Conservation (phyloP, 2,888 invertebrate species). For the Eulithis testata region DNA sequence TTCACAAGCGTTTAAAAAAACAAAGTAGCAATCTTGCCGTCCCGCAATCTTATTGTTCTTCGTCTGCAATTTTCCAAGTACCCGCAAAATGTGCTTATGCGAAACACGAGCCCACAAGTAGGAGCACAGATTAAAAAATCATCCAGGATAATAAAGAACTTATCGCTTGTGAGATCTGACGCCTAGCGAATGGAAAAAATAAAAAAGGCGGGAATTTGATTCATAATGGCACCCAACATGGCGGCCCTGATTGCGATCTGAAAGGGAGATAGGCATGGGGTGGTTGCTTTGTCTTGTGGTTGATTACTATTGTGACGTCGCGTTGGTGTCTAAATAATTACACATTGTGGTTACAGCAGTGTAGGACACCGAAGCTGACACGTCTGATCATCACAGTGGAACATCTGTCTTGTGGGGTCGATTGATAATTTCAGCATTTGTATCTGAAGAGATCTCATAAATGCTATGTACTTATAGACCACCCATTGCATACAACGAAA, state of each 20-base stretch:
- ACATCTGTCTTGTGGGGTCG: conserved; percentile 1
- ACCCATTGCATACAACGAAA: neutral
- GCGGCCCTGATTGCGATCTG: conserved; percentile 80
- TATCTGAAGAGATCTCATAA: neutral
- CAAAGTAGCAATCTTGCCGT: conserved; percentile 19
- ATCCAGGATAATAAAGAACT: conserved; percentile 82
- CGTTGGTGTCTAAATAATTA: conserved; percentile 24
- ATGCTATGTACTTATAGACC: too few relatives aligned
- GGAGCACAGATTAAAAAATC: conserved; percentile 78
- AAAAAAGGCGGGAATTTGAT: conserved; percentile 81
- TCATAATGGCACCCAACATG: conserved; percentile 80
- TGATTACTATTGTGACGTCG: conserved; percentile 57
- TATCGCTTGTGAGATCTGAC: conserved; percentile 81
- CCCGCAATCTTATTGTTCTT: conserved; percentile 30
- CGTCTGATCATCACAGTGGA: conserved; percentile 9
- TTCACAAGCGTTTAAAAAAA: conserved; percentile 16
- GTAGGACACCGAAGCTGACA: conserved; percentile 2
- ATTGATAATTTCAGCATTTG: neutral
- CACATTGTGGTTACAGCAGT: conserved; percentile 3
- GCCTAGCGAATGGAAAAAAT: conserved; percentile 69
- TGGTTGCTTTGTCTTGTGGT: conserved; percentile 74
- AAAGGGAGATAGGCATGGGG: conserved; percentile 73
- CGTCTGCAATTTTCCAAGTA: conserved; percentile 24
- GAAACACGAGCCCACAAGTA: conserved; percentile 64
- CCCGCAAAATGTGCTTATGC: conserved; percentile 62